These are phyloP conservation scores for Maconellicoccus hirsutus DNA, from an alignment of 1,140 invertebrate species.

Conservation along the genomic window DNA sequence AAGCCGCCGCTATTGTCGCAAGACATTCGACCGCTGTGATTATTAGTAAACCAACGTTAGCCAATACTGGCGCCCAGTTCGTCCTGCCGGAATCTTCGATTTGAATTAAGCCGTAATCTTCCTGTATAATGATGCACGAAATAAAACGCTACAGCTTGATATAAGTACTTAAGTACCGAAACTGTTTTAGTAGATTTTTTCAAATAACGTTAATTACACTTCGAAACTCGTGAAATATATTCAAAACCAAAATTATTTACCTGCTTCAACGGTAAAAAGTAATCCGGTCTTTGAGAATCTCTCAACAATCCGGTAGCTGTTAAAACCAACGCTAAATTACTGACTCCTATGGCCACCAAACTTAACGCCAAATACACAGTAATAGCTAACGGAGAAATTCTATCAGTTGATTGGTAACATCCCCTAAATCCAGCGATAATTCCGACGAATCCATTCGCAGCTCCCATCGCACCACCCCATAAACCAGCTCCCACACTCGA, in stretches of 20 bases:
- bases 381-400: conserved; percentile 35
- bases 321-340: conserved; percentile 45
- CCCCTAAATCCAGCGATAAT: conserved; percentile 44
- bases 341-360: conserved; percentile 42
- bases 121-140: not conserved
- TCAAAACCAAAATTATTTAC: conserved; percentile 21
- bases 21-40: conserved; percentile 41
- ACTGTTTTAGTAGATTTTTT: not conserved
- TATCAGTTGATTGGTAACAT: conserved; percentile 36
- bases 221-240: not conserved
- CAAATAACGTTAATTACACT: no score
- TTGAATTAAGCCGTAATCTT: conserved; percentile 6
- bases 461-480: conserved; percentile 46
- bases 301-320: conserved; percentile 45
- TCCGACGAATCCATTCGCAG: conserved; percentile 42
- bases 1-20: conserved; percentile 39
- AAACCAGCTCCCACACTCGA: conserved; percentile 45
- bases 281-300: conserved; percentile 34
- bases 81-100: conserved; percentile 26
- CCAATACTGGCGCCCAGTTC: conserved; percentile 41
- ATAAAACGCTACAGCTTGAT: no score
- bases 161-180: not conserved
- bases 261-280: conserved; percentile 26
- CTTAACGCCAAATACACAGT: conserved; percentile 46
- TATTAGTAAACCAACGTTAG: conserved; percentile 44